A percentile compares a stretch with the other conserved stretches of the same genome.
Evolutionary conservation across 2,797 vertebrate species (phyloP).

Genomic region (Channa striata): DNA sequence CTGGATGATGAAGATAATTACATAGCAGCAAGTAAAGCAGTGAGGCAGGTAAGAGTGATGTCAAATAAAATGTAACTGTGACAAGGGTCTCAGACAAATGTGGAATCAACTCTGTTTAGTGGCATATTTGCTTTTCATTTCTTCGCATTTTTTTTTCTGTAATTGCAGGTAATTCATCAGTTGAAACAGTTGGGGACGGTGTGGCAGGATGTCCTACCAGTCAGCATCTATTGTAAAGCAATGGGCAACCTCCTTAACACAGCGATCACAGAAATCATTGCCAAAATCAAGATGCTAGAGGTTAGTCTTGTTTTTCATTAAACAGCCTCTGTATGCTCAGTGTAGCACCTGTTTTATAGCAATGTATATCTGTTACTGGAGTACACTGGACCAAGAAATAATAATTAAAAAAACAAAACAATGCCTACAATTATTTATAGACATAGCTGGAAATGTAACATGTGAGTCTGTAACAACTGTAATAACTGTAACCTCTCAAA

Average conservation of each 20-base stretch:
- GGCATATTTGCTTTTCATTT: background rate
- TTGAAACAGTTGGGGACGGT: conserved; percentile 92
- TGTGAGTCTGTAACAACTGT: too few relatives aligned
- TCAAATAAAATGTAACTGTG: background rate
- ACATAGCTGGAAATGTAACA: background rate
- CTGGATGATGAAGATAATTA: conserved; percentile 95
- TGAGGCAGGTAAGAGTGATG: conserved; percentile 88
- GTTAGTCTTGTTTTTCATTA: conserved; percentile 71
- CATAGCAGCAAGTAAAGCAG: conserved; percentile 91
- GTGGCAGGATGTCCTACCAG: conserved; percentile 96
- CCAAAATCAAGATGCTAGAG: conserved; percentile 92
- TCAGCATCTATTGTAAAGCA: conserved; percentile 94
- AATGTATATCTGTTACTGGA: too few relatives aligned
- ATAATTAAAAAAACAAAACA: background rate
- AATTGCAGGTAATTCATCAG: conserved; percentile 92
- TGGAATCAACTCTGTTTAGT: background rate
- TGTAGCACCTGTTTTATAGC: too few relatives aligned
- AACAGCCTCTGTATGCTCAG: background rate
- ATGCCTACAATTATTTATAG: background rate
- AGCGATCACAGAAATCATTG: conserved; percentile 88
- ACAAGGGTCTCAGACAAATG: background rate
- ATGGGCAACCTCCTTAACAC: conserved; percentile 95
- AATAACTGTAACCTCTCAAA: too few relatives aligned
- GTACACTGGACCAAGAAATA: background rate
- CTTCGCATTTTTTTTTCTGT: too few relatives aligned